These are phyloP conservation scores for Hiodon tergisus DNA, from an alignment of 2,113 vertebrate species.

Conservation along the genomic window DNA sequence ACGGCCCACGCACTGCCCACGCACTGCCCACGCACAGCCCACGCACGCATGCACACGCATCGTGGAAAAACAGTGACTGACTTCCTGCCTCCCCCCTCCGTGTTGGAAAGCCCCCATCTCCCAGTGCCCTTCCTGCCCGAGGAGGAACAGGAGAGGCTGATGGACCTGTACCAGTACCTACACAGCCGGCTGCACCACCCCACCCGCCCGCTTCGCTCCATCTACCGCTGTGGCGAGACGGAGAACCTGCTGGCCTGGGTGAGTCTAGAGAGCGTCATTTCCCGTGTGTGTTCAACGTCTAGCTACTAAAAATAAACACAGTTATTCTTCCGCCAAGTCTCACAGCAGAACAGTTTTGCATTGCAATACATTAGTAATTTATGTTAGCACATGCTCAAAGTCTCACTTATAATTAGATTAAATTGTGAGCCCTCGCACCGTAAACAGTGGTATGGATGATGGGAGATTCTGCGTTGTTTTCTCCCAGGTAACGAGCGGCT, in stretches of 20 bases:
- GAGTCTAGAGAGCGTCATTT: constrained; percentile 39
- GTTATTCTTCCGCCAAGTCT: not conserved
- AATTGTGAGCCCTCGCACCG: too few relatives aligned
- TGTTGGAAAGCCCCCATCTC: constrained; percentile 76
- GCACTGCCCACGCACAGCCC: too few relatives aligned
- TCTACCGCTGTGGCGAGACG: constrained; percentile 79
- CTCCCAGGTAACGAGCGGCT: constrained; percentile 85
- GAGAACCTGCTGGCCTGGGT: constrained; percentile 94
- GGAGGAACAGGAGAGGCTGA: constrained; percentile 79
- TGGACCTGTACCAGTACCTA: constrained; percentile 87
- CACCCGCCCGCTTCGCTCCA: constrained; percentile 77
- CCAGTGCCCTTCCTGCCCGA: constrained; percentile 75
- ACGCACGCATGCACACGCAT: too few relatives aligned
- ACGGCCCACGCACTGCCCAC: too few relatives aligned
- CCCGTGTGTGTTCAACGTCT: not conserved
- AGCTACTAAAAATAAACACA: not conserved
- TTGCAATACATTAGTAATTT: too few relatives aligned
- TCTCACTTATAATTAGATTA: too few relatives aligned
- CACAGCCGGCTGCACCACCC: constrained; percentile 90
- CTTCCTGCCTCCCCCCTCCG: constrained; percentile 6
- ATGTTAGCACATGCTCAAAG: too few relatives aligned
- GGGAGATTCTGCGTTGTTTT: not conserved
- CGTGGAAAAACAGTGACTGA: not conserved
- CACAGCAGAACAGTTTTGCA: too few relatives aligned
- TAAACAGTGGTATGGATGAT: too few relatives aligned